Evolutionary conservation across 2,113 vertebrate species (phyloP), one percentile per base, ranked within the genome.

Genomic region (Arizona elegans): DNA sequence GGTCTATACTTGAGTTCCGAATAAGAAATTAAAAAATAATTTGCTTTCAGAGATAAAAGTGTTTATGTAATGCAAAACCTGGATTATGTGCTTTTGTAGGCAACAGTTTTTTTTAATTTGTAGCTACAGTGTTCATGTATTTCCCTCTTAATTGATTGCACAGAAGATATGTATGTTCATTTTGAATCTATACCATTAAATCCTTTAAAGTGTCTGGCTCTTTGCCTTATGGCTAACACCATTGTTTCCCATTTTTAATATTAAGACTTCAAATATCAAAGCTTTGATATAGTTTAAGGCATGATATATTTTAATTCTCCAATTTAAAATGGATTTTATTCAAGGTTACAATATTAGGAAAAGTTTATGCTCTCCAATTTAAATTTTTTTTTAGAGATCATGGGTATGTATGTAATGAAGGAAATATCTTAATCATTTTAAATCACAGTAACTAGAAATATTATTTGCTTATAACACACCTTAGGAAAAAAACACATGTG

Each of bases 371-470:
- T 91, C 47, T 95, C 81, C 33, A 81, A 53, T 87, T 62, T 95
- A 94, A 8, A 94, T n/a, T 94, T 2, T 11, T 11, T 90, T 19
- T 87, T 24, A 90, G 47, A 87, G 47, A 6, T 85, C 94, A 38
- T 56, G 86, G 24, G 50, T 94, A 54, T 86, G 10, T 56, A 92
- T 33, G 50, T 90, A 55, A 24, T 88, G 47, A 89, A 92, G 17
- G 53, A 85, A 47, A 24, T 62, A 89, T 10, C 10, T 92, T 95
- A 90, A 94, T 96, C 26, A 87, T 87, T 81, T 96, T 86, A 88
- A 81, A 91, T 91, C 94, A 93, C n/a, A 81, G 53, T 93, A 88
- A 93, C 93, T 89, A 95, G 92, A 94, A 96, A 93, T 92, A 91
- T 81, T 58, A 86, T 91, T 95, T 86, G n/a, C 85, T 89, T 89